phyloP scores from a whole-genome alignment of 2,888 invertebrate genomes.

The Aradus depressus region DNA sequence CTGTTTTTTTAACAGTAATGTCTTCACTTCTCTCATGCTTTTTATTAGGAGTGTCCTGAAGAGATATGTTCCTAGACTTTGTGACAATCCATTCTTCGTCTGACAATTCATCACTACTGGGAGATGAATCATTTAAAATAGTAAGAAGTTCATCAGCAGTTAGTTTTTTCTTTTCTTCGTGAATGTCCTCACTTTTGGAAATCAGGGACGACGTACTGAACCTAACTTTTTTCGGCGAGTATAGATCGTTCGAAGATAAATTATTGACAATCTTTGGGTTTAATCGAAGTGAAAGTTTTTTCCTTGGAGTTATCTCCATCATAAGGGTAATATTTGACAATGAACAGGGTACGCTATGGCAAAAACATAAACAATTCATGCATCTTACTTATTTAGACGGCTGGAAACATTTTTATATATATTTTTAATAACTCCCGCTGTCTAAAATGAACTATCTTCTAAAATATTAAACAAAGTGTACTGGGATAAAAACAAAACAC shows the following conservation, averaged over 20 bases:
- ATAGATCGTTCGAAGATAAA: not conserved
- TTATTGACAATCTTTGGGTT: constrained; percentile 1
- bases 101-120: constrained; percentile 3
- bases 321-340: too few relatives aligned
- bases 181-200: too few relatives aligned
- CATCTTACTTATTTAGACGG: too few relatives aligned
- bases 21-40: not conserved
- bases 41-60: not conserved
- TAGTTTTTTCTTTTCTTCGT: constrained; percentile 2
- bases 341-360: too few relatives aligned
- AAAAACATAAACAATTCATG: too few relatives aligned
- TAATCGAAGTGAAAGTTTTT: not conserved
- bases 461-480: too few relatives aligned
- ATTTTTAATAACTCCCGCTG: too few relatives aligned
- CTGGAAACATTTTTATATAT: too few relatives aligned
- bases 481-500: too few relatives aligned
- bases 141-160: constrained; percentile 12
- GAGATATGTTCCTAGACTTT: constrained; percentile 1
- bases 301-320: constrained; percentile 10
- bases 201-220: too few relatives aligned
- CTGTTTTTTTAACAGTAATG: not conserved
- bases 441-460: too few relatives aligned
- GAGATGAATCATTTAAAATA: constrained; percentile 6
- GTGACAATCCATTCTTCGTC: constrained; percentile 16
- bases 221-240: constrained; percentile 8